Evolutionary conservation across 1,140 invertebrate species (phyloP).

Genomic region (Pogonomyrmex californicus): DNA sequence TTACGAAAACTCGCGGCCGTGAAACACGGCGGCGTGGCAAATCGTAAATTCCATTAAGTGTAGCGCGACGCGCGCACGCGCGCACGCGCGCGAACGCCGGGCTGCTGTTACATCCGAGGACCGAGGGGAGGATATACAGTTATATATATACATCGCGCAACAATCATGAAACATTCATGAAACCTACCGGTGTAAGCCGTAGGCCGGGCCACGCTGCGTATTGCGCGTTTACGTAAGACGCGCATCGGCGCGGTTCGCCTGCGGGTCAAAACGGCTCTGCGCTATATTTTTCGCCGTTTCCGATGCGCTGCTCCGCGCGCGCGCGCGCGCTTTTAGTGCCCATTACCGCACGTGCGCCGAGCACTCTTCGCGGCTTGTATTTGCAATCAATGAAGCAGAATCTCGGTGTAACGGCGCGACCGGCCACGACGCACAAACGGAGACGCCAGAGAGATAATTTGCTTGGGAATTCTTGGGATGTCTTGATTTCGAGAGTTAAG

Average conservation of each 20-base stretch:
- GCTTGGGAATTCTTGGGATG: background rate
- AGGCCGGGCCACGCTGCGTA: background rate
- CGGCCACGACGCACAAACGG: background rate
- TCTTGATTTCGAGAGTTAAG: background rate
- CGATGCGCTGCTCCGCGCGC: background rate
- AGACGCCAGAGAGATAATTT: background rate
- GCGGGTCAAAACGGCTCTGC: background rate
- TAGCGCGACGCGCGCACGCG: conserved; percentile 10
- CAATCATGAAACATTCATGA: conserved; percentile 55
- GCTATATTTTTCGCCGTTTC: background rate
- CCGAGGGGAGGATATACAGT: conserved; percentile 40
- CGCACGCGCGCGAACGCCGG: background rate
- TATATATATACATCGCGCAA: conserved; percentile 8
- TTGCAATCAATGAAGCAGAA: conserved; percentile 12
- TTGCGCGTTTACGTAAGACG: conserved; percentile 3
- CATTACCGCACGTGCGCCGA: background rate
- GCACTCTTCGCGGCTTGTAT: background rate
- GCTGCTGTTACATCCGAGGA: conserved; percentile 7
- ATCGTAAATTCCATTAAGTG: conserved; percentile 51
- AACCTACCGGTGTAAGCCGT: background rate
- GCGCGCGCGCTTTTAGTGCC: conserved; percentile 29
- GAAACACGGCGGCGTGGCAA: conserved; percentile 37
- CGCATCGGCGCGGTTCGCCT: background rate
- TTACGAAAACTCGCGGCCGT: conserved; percentile 46
- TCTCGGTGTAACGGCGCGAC: background rate